Conservation (phyloP, 30 jellyfish, hydroid and myxozoan species). For the Cassiopea xamachana region DNA sequence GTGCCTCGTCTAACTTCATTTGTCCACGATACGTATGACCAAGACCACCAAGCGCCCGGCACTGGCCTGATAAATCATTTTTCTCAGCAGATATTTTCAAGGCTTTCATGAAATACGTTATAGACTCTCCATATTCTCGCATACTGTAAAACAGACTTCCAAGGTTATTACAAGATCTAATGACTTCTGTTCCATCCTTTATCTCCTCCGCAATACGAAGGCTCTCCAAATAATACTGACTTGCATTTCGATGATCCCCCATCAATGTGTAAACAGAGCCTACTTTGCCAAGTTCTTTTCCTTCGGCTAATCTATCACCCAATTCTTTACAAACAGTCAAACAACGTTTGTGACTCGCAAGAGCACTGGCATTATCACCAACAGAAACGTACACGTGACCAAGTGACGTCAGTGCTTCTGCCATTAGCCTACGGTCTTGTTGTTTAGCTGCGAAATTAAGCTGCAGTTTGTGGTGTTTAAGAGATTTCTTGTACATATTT, state of each 20-base stretch:
- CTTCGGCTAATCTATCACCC: conserved; percentile 76
- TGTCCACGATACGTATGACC: conserved; percentile 91
- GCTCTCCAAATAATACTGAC: conserved; percentile 76
- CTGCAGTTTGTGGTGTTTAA: conserved; percentile 83
- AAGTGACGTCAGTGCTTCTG: conserved; percentile 89
- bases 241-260: conserved; percentile 91
- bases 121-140: conserved; percentile 75
- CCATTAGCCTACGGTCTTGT: conserved; percentile 63
- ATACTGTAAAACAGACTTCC: conserved; percentile 85
- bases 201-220: conserved; percentile 69
- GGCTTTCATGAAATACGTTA: conserved; percentile 73
- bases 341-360: conserved; percentile 91
- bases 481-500: conserved; percentile 81
- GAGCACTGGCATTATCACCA: conserved; percentile 84
- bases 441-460: conserved; percentile 67
- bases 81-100: conserved; percentile 56
- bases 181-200: conserved; percentile 50
- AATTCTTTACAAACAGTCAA: conserved; percentile 73
- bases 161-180: conserved; percentile 66
- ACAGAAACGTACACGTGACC: conserved; percentile 94
- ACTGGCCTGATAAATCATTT: conserved; percentile 59
- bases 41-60: conserved; percentile 91
- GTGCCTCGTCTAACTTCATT: conserved; percentile 75
- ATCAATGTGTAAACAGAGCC: conserved; percentile 87
- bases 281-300: conserved; percentile 89